Base-by-base conservation (phyloP, 2,113 vertebrate species). In the Aleadryas rufinucha region DNA sequence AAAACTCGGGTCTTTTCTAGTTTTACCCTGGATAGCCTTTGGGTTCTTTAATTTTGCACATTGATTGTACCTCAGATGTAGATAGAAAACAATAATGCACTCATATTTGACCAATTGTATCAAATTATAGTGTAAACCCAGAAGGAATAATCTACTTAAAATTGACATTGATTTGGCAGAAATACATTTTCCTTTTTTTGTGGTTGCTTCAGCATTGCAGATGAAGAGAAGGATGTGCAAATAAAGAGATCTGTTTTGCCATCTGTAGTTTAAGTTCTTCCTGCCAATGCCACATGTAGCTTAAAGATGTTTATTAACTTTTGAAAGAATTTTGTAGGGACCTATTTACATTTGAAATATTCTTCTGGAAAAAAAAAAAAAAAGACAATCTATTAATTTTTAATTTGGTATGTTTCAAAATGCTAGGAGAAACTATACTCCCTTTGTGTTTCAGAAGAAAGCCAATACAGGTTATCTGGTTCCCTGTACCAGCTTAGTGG, bases 221-320 rank as follows among this genome's bases (percentile, higher is more conserved):
- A 98, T 98, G 97, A 98, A 96, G 95, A 95, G 95, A 97, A 97
- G 90, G 95, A 97, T 97, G 96, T 98, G 97, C 92, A 98, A 98
- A 98, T 98, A 98, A 98, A 98, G 97, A 98, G 97, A 98, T 97
- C 97, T 98, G 97, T 85, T 98, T 96, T 86, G 50, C 98, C 98
- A 98, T 98, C 98, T 98, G 98, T 96, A 97, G 96, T 97, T 98
- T 97, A 97, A 94, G 74, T 92, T 97, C 92, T 93, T 97, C 81
- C 94, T 97, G 96, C 97, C 97, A 98, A 79, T 89, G 91, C 94
- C 93, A 97, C 96, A 87, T 91, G 77, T 90, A 97, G 78, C 76
- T 93, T 95, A 96, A 95, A 97, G 89, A 97, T 98, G 95, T 97
- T 97, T 97, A 96, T 89, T 96, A 98, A 97, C 68, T 85, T 90